These are phyloP conservation scores for Hassar affinis DNA, from an alignment of 2,113 vertebrate genomes.

Conservation along the genomic window DNA sequence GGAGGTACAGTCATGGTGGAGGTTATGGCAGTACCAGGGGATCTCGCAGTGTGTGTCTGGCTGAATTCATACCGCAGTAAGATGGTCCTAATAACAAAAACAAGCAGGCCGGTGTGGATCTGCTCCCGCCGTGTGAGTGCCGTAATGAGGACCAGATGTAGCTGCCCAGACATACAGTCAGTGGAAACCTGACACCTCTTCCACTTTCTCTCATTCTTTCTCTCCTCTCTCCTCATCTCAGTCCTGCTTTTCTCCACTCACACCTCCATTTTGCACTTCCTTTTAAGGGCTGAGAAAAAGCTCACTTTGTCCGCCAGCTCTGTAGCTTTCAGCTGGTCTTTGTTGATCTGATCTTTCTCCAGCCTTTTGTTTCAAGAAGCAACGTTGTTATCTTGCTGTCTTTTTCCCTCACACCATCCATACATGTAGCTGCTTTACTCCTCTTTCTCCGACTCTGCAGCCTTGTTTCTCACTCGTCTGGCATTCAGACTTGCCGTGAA, in stretches of 20 bases:
- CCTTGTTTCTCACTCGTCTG: slow-evolving; percentile 51
- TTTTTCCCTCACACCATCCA: slow-evolving; percentile 11
- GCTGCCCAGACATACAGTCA: slow-evolving; percentile 76
- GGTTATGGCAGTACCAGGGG: slow-evolving; percentile 11
- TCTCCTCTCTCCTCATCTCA: slow-evolving; percentile 40
- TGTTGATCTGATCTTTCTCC: not conserved
- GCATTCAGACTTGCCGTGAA: slow-evolving; percentile 56
- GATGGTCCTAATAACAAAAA: slow-evolving; percentile 77
- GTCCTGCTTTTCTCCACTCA: slow-evolving; percentile 23
- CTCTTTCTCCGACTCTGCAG: slow-evolving; percentile 41
- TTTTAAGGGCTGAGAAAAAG: slow-evolving; percentile 40
- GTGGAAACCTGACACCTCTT: slow-evolving; percentile 72
- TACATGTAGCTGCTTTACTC: slow-evolving; percentile 32
- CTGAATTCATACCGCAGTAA: slow-evolving; percentile 68
- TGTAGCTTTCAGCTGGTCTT: slow-evolving; percentile 24
- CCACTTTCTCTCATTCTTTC: slow-evolving; percentile 54
- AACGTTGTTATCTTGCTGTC: slow-evolving; percentile 15
- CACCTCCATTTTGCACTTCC: slow-evolving; percentile 23
- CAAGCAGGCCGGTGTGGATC: slow-evolving; percentile 74
- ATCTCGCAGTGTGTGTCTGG: slow-evolving; percentile 54
- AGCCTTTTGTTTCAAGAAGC: not conserved
- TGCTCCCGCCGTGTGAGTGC: slow-evolving; percentile 74
- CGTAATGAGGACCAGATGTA: slow-evolving; percentile 80
- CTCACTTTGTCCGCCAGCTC: slow-evolving; percentile 16
- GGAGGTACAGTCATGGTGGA: not conserved